Conservation (phyloP, 2,113 vertebrate species). For the Diadophis punctatus region DNA sequence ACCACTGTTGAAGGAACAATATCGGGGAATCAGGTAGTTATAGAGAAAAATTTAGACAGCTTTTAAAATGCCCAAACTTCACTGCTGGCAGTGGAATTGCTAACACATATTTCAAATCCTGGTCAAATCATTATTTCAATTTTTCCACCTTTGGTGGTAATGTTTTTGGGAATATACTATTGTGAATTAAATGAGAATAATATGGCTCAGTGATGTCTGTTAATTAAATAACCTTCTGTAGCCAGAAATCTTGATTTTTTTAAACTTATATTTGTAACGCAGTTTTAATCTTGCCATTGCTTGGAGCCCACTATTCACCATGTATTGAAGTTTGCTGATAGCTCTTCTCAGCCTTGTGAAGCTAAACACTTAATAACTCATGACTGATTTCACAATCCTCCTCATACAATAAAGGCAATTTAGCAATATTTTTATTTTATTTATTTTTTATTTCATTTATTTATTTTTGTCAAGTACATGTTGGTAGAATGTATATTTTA, state of each 20-base stretch:
- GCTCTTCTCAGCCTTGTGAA: neutral
- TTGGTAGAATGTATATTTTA: neutral
- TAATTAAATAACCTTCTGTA: neutral
- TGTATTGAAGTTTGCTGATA: neutral
- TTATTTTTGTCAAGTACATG: no score
- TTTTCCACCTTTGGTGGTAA: neutral
- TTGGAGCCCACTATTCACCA: neutral
- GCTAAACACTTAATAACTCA: neutral
- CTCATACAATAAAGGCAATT: neutral
- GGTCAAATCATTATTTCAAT: neutral
- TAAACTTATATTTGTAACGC: neutral
- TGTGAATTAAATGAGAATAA: neutral
- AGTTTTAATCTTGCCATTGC: neutral
- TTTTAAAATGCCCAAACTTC: neutral
- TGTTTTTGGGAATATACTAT: neutral
- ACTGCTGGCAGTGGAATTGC: neutral
- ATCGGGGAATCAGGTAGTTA: neutral
- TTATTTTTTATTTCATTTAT: no score
- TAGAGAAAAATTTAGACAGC: neutral
- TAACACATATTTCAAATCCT: neutral
- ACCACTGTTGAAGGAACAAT: neutral
- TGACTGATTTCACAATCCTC: neutral
- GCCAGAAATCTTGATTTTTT: neutral
- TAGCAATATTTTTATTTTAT: no score
- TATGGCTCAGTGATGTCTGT: neutral